Percentiles rank a stretch among this genome's conserved stretches.
phyloP scores from a whole-genome alignment of 2,888 invertebrate genomes.

The Tipula lateralis region DNA sequence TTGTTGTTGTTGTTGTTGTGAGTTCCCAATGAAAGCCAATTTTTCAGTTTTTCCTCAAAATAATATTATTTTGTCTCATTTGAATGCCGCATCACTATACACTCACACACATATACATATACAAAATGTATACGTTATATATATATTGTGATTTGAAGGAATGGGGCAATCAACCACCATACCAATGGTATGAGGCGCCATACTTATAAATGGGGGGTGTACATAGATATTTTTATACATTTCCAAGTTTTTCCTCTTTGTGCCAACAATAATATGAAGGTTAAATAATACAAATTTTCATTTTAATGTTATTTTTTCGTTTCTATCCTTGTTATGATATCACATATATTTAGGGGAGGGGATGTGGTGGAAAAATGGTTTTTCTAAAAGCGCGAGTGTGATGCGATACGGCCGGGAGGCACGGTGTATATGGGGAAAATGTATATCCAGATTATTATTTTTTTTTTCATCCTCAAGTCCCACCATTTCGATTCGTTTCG shows the following conservation, averaged over 20 bases:
- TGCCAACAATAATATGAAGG: background rate
- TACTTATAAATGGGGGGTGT: background rate
- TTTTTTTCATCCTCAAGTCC: background rate
- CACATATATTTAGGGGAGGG: too few relatives aligned
- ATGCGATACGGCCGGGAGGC: background rate
- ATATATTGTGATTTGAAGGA: background rate
- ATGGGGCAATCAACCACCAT: background rate
- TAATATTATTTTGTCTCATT: slow-evolving; percentile 29
- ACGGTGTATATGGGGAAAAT: background rate
- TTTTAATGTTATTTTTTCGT: slow-evolving; percentile 13
- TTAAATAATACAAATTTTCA: slow-evolving; percentile 11
- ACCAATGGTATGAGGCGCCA: background rate
- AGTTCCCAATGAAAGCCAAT: slow-evolving; percentile 4
- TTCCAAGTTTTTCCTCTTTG: background rate
- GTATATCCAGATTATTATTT: background rate
- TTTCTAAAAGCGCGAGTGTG: background rate
- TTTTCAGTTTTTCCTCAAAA: slow-evolving; percentile 28
- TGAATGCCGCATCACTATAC: slow-evolving; percentile 2
- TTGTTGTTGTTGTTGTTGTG: background rate
- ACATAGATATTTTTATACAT: background rate
- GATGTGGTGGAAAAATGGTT: background rate
- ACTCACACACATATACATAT: background rate
- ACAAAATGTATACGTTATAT: background rate
- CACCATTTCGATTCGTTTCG: background rate
- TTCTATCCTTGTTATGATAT: slow-evolving; percentile 11